These are phyloP conservation scores for Centropristis striata DNA, from an alignment of 2,113 vertebrate species.

Conservation along the genomic window DNA sequence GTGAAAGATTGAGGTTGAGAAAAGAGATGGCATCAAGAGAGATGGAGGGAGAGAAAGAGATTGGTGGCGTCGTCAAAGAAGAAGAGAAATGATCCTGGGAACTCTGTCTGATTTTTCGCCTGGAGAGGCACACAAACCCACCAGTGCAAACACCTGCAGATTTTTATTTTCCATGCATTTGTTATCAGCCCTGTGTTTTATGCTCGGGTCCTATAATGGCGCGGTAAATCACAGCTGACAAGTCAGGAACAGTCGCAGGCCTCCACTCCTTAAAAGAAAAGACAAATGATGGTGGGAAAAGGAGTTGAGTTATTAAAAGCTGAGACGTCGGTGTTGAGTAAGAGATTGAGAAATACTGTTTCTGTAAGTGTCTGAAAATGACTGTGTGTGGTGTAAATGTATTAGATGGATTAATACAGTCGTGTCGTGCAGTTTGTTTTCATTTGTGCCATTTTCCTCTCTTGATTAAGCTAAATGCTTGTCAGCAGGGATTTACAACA, in stretches of 20 bases:
- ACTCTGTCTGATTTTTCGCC: constrained; percentile 51
- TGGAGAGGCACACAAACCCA: constrained; percentile 56
- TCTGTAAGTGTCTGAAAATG: constrained; percentile 13
- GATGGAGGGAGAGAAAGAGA: constrained; percentile 45
- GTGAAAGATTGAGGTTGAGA: constrained; percentile 32
- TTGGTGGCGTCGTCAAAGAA: constrained; percentile 53
- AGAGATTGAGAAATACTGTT: constrained; percentile 31
- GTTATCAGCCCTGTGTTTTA: constrained; percentile 69
- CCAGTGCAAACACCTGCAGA: constrained; percentile 72
- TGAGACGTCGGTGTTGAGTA: constrained; percentile 23
- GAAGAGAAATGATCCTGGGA: constrained; percentile 66
- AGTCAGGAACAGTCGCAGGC: constrained; percentile 40
- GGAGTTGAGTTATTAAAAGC: constrained; percentile 60
- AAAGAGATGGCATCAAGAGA: constrained; percentile 43
- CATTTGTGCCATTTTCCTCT: neutral
- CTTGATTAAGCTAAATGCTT: neutral
- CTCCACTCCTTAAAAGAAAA: constrained; percentile 47
- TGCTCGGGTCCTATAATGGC: constrained; percentile 59
- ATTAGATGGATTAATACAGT: neutral
- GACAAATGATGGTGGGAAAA: constrained; percentile 42
- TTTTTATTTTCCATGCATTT: constrained; percentile 75
- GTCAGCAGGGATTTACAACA: neutral
- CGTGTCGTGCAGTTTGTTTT: neutral
- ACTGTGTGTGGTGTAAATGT: neutral
- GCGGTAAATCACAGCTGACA: constrained; percentile 75